A percentile compares a stretch with the other conserved stretches of the same genome.
phyloP scores from a whole-genome alignment of 2,888 invertebrate genomes.

The Nephrotoma appendiculata region DNA sequence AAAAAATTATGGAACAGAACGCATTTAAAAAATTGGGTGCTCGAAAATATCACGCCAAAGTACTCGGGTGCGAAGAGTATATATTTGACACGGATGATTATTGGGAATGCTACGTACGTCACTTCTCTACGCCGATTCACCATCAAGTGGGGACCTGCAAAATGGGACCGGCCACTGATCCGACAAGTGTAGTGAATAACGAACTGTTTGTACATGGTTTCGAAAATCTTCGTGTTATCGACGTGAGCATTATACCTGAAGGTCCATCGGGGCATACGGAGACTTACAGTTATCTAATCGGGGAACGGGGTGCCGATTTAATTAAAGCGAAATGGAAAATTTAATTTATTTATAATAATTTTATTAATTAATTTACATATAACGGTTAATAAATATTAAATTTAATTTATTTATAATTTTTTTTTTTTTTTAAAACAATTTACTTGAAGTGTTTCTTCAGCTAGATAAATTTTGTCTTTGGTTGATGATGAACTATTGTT shows the following conservation, averaged over 20 bases:
- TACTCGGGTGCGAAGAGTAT: slow-evolving; percentile 36
- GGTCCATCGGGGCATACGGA: slow-evolving; percentile 43
- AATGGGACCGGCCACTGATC: slow-evolving; percentile 32
- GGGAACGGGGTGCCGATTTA: not conserved
- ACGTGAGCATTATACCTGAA: slow-evolving; percentile 47
- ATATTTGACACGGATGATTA: slow-evolving; percentile 43
- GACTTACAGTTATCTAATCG: not conserved
- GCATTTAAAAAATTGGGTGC: slow-evolving; percentile 43
- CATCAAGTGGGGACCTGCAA: slow-evolving; percentile 34
- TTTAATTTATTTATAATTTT: slow-evolving; percentile 1
- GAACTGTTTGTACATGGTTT: slow-evolving; percentile 43
- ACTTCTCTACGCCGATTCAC: slow-evolving; percentile 38
- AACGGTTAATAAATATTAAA: not conserved
- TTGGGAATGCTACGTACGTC: slow-evolving; percentile 49
- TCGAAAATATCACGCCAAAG: slow-evolving; percentile 34
- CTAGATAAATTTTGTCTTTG: not conserved
- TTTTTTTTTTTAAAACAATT: not conserved
- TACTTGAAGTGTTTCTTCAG: not conserved
- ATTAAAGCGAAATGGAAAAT: not conserved
- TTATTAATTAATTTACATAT: not conserved
- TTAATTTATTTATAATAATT: not conserved
- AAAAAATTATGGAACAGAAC: slow-evolving; percentile 40
- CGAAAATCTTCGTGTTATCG: slow-evolving; percentile 41
- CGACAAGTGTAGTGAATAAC: slow-evolving; percentile 37
- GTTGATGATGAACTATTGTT: not conserved